Conservation (phyloP, 1,140 invertebrate species). For the Dysdera silvatica region DNA sequence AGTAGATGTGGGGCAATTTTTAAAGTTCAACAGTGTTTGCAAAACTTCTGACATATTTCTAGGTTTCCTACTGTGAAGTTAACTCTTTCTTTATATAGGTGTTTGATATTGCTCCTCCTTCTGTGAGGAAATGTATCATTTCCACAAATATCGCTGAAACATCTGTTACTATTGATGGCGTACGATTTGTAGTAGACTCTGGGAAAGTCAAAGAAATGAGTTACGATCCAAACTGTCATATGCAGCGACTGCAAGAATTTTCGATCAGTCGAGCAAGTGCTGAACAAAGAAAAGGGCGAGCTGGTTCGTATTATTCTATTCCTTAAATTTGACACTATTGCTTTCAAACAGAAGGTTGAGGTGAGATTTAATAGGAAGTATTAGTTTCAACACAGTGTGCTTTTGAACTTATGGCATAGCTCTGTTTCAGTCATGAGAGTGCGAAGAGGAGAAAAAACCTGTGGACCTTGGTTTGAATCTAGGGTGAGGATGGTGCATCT, state of each 20-base stretch:
- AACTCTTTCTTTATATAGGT: constrained; percentile 53
- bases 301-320: constrained; percentile 58
- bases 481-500: no score
- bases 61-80: background rate
- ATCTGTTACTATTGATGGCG: constrained; percentile 96
- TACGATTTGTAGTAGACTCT: constrained; percentile 94
- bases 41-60: background rate
- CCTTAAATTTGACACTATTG: no score
- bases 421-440: no score
- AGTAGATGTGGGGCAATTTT: no score
- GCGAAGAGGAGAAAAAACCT: no score
- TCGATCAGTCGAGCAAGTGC: constrained; percentile 96
- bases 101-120: constrained; percentile 92
- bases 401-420: no score
- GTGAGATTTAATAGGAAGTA: no score
- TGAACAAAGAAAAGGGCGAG: constrained; percentile 91
- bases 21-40: background rate
- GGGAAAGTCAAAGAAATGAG: constrained; percentile 97
- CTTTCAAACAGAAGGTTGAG: no score
- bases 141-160: constrained; percentile 99
- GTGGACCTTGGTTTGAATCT: no score
- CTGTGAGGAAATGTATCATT: constrained; percentile 91
- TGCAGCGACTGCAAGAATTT: constrained; percentile 81
- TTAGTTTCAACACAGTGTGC: no score
- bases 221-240: constrained; percentile 79